A percentile compares a stretch with the other conserved stretches of the same genome.
These are phyloP conservation scores for Gila robusta DNA, from an alignment of 2,797 vertebrate genomes.

Conservation along the genomic window DNA sequence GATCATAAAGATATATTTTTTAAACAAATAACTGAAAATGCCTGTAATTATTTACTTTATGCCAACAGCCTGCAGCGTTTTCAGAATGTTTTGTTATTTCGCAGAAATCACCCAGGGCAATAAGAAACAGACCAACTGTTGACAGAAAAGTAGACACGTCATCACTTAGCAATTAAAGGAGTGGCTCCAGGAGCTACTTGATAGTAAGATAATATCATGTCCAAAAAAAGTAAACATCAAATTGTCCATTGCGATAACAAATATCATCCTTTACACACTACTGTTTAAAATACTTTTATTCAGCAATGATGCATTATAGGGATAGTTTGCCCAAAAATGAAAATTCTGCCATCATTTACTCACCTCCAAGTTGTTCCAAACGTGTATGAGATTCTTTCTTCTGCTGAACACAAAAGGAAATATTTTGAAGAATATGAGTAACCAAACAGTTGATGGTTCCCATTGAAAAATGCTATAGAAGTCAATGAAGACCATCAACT, in stretches of 20 bases:
- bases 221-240: not conserved
- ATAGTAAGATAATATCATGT: conserved; percentile 2
- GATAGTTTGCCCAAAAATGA: not conserved
- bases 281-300: not conserved
- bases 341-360: not conserved
- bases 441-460: too few relatives aligned
- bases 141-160: conserved; percentile 26
- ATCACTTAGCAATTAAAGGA: conserved; percentile 41
- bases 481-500: too few relatives aligned
- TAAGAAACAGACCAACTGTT: conserved; percentile 19
- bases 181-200: conserved; percentile 16
- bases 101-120: not conserved
- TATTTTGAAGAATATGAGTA: not conserved
- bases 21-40: not conserved
- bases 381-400: not conserved
- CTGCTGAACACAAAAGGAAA: not conserved
- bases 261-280: not conserved
- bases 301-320: not conserved
- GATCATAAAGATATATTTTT: not conserved
- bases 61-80: not conserved
- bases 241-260: not conserved
- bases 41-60: not conserved
- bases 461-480: too few relatives aligned
- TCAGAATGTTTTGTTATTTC: not conserved
- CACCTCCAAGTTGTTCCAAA: not conserved